Percentiles rank a stretch among this genome's conserved stretches.
These are phyloP conservation scores for Scomber scombrus DNA, from an alignment of 2,113 vertebrate species.

Conservation along the genomic window DNA sequence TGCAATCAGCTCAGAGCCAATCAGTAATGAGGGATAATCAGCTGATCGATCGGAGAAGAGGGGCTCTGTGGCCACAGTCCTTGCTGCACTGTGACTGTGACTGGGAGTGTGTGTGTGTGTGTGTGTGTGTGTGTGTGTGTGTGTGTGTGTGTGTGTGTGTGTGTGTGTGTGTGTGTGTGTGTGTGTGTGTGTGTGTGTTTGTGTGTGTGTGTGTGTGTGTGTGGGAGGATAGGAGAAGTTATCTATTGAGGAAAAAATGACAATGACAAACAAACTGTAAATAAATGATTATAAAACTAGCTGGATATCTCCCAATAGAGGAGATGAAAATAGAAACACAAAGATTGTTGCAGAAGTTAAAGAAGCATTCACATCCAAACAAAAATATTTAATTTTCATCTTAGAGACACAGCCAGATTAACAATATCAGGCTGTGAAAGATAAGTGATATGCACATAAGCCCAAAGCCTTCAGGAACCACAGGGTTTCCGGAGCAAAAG, in stretches of 20 bases:
- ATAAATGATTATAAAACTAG: not conserved
- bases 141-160: not conserved
- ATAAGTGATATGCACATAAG: constrained; percentile 45
- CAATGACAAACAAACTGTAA: not conserved
- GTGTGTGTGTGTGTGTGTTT: constrained; percentile 3
- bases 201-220: constrained; percentile 1
- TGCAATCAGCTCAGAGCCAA: constrained; percentile 91
- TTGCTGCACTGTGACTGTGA: constrained; percentile 85
- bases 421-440: constrained; percentile 38
- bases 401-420: constrained; percentile 45
- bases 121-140: constrained; percentile 2
- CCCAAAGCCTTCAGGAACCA: constrained; percentile 29
- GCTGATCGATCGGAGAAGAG: constrained; percentile 88
- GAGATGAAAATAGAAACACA: not conserved
- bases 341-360: not conserved
- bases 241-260: not conserved
- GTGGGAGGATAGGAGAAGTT: not conserved
- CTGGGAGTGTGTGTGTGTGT: not conserved
- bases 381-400: constrained; percentile 46
- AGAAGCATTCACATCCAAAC: constrained; percentile 1
- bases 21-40: constrained; percentile 94
- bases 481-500: constrained; percentile 36
- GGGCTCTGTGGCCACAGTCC: constrained; percentile 51
- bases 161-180: constrained; percentile 6
- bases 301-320: not conserved